Evolutionary conservation across 2,113 vertebrate species (phyloP).

Genomic region (Mungos mungo): DNA sequence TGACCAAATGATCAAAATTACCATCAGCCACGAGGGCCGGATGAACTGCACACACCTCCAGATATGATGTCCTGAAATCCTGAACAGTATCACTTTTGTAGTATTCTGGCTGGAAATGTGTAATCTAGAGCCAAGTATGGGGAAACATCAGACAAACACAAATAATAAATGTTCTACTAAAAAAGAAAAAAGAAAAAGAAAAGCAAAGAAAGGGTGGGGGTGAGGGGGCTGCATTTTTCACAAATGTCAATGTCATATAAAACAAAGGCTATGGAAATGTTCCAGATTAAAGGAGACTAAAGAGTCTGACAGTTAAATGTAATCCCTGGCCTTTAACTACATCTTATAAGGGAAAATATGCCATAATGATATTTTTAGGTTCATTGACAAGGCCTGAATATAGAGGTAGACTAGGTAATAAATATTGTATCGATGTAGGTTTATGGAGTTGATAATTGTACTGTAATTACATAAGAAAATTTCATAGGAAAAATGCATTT

Average conservation of each 20-base stretch:
- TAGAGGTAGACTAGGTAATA: neutral
- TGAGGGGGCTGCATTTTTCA: fast-evolving
- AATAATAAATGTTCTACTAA: neutral
- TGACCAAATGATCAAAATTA: neutral
- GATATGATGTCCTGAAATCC: neutral
- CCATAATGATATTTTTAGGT: neutral
- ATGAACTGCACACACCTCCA: neutral
- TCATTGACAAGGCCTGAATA: neutral
- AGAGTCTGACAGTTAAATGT: neutral
- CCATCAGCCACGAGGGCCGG: neutral
- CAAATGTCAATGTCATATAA: neutral
- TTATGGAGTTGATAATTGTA: neutral
- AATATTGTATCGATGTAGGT: neutral
- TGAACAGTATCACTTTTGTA: too few relatives aligned
- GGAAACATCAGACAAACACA: neutral
- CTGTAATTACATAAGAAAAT: neutral
- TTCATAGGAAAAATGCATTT: neutral
- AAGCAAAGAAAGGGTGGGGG: neutral
- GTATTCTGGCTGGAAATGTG: neutral
- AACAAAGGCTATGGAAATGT: neutral
- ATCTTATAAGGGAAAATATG: neutral
- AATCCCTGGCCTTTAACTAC: neutral
- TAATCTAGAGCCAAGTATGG: neutral
- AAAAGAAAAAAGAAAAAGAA: neutral
- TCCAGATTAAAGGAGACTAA: neutral